Base-by-base conservation (phyloP, 2,797 vertebrate genomes). In the Antrozous pallidus region DNA sequence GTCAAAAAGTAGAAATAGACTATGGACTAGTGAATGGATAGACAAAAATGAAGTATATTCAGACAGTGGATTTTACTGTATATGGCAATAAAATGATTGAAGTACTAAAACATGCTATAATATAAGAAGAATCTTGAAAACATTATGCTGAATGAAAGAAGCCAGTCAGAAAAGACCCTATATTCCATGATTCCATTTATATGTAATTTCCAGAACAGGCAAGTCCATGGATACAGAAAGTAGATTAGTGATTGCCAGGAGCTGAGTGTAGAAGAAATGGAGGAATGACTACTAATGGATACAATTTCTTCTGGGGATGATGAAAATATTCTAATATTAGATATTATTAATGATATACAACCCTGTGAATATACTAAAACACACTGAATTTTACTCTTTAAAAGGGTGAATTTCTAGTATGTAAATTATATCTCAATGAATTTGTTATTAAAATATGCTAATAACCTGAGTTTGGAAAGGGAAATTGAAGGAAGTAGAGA, bases 361-460 rank as follows among this genome's bases (percentile, higher is more conserved):
- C 49, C 83, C 65, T 77, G 28, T 87, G 47, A 56, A 80, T 67
- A 73, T 18, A 22, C 31, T 61, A 42, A 67, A 83, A 91, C 33
- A 83, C 36, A 31, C n/a, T 33, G 8, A 74, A 54, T 87, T 95
- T 87, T 80, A 87, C 42, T 47, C 42, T 71, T 83, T 69, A 74
- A 83, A 79, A 56, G 7, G 24, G 11, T 91, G 17, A 81, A 81
- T 75, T 94, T 92, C 22, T 93, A 38, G 28, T 56, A 78, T 58
- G 84, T 49, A 70, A 88, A 58, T 73, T 89, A 78, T 56, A 69
- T 85, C 38, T 91, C 24, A 79, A 49, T 51, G 78, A 94, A 92
- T 24, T 24, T 82, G 14, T 63, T 92, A 49, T 31, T 74, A 56
- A 56, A 69, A 86, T 36, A 51, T 6, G 49, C 22, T 26, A 78